phyloP scores from a whole-genome alignment of 2,797 vertebrate genomes.

The Anableps anableps region DNA sequence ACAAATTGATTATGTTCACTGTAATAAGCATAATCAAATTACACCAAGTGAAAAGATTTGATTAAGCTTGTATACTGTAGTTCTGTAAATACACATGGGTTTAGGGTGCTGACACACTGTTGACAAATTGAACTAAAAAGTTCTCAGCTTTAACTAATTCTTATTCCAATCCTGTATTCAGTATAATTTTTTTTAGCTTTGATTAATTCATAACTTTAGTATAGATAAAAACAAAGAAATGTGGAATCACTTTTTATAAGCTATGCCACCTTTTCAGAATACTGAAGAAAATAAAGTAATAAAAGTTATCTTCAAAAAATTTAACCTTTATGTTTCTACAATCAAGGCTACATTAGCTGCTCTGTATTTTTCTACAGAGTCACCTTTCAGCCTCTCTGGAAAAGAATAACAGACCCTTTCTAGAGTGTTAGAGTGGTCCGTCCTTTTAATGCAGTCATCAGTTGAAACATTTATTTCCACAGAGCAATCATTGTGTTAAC shows the following conservation, averaged over 20 bases:
- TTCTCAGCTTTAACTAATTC: neutral
- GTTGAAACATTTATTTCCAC: neutral
- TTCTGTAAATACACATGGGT: neutral
- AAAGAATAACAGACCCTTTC: neutral
- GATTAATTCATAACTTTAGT: neutral
- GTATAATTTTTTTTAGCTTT: neutral
- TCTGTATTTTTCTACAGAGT: neutral
- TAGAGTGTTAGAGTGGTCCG: neutral
- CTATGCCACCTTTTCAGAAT: neutral
- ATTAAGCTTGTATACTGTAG: neutral
- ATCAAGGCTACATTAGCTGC: neutral
- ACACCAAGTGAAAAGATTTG: neutral
- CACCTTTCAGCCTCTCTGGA: neutral
- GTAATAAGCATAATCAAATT: neutral
- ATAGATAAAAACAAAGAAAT: neutral
- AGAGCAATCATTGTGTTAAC: slow-evolving; percentile 3
- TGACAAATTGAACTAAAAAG: neutral
- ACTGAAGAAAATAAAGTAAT: neutral
- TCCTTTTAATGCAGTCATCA: neutral
- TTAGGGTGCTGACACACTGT: neutral
- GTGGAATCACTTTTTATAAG: neutral
- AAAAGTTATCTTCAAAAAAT: neutral
- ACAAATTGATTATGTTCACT: slow-evolving; percentile 11
- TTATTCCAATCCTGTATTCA: neutral
- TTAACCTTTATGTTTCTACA: neutral